Base-by-base conservation (phyloP, 2,888 invertebrate species). In the Macrosiphum euphorbiae region DNA sequence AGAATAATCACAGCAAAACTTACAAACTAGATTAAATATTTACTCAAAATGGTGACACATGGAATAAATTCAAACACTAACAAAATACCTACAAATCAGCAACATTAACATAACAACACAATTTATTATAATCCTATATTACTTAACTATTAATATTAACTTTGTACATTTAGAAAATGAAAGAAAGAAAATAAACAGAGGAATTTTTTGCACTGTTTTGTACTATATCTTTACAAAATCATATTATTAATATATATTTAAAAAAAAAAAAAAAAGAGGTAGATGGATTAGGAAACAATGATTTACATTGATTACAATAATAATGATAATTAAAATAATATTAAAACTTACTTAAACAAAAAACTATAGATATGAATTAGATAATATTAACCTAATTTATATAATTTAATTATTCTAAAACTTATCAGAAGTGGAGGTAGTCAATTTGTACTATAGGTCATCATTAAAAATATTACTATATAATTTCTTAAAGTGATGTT, bases 171-270 rank as follows among this genome's bases (percentile, higher is more conserved):
- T 61, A 90, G 28, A 90, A 55, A 92, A 92, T 67, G 47, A 92
- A 94, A 94, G 87, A 86, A 94, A 78, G 78, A 90, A 94, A 90
- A 90, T 86, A 86, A 94, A 94, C 52, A 1, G 86, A 94, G 94
- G 94, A 94, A 94, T 94, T 94, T 41, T 94, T 94, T 94, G 94
- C 94, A 94, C 94, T 88, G 50, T n/a, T 94, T 94, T 94, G 94
- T 94, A 94, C 94, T 94, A 94, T 94, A 94, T 90, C 50, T 35
- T 90, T 85, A 90, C 85, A 86, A 90, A 93, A 94, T 58, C 41
- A 90, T 90, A 94, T 90, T 52, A 92, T 88, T 61, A 90, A 55
- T 84, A 93, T 78, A 61, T 78, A 44, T 55, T 55, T 47, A 84
- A 78, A 78, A 67, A 92, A 88, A 44, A 92, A 88, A 44, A 84